Evolutionary conservation across 2,797 vertebrate species (phyloP).

Genomic region (Acanthurus tractus): DNA sequence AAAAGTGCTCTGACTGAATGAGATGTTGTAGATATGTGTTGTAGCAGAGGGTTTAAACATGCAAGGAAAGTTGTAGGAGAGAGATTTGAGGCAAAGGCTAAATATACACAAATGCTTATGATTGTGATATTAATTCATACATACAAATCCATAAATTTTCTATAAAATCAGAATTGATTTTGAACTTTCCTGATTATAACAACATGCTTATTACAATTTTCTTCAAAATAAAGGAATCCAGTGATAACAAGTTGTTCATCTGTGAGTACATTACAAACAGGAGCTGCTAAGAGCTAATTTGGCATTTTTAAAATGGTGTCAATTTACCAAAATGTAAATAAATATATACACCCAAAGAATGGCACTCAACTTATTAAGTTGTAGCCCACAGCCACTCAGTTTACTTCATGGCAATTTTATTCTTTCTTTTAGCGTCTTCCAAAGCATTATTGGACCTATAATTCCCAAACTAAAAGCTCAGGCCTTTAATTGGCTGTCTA

Average conservation of each 20-base stretch:
- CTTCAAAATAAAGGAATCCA: neutral
- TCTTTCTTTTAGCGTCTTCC: neutral
- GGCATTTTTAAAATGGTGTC: neutral
- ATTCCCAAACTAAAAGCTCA: neutral
- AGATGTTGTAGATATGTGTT: neutral
- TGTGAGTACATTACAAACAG: neutral
- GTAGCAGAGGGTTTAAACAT: neutral
- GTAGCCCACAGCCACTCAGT: neutral
- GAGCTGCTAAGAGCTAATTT: neutral
- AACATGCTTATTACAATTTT: neutral
- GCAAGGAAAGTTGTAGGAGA: neutral
- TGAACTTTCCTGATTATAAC: neutral
- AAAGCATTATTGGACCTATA: neutral
- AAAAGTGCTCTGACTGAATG: constrained; percentile 7
- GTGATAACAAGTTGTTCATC: too few relatives aligned
- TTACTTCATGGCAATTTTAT: neutral
- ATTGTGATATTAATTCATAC: too few relatives aligned
- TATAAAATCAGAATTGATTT: too few relatives aligned
- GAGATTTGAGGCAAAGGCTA: neutral
- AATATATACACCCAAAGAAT: neutral
- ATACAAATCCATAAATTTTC: too few relatives aligned
- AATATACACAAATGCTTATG: too few relatives aligned
- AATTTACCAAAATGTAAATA: constrained; percentile 12
- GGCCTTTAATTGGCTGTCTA: neutral
- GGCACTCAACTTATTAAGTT: neutral